Base-by-base conservation (phyloP, 2,113 vertebrate genomes). In the Phalacrocorax brasilianus region DNA sequence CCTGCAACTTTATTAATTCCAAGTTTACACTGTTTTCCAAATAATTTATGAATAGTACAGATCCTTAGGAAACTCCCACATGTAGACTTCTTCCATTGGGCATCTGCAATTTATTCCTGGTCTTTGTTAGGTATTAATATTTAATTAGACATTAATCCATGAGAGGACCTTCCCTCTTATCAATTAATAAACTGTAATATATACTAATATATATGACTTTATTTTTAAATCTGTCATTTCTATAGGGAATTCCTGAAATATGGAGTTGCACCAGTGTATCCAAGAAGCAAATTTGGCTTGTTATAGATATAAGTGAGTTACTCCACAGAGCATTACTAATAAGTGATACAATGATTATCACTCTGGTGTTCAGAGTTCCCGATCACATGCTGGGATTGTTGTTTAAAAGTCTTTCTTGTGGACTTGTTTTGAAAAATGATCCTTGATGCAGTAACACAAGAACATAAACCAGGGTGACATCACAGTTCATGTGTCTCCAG, bases 361-460 rank as follows among this genome's bases (percentile, higher is more conserved):
- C 62, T 94, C 56, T 91, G 40, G 67, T 88, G 77, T 62, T 97
- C 82, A 56, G 82, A 77, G 91, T 90, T 78, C 82, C 30, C 27
- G 28, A 65, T 88, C 83, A 40, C 77, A 86, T 90, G 81, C 86
- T 95, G 91, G 24, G 30, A 53, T 76, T 88, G 78, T 95, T 73
- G 85, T 93, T 96, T 96, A 77, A 76, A 92, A 95, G 79, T 89
- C 44, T 96, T 94, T 95, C 63, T 74, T 65, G 53, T 84, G 49
- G 33, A 89, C 66, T 93, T 94, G 68, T 85, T 96, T 94, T 89
- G 82, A 96, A 95, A 97, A 91, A 96, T 70, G 42, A 95, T 86
- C 65, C 73, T 83, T 93, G 63, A 74, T 87, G 73, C 44, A 66
- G 52, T 93, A 94, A 92, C 78, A 49, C 78, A 55, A 80, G 77